Base-by-base conservation (phyloP, 2,797 vertebrate species). In the Valencia hispanica region DNA sequence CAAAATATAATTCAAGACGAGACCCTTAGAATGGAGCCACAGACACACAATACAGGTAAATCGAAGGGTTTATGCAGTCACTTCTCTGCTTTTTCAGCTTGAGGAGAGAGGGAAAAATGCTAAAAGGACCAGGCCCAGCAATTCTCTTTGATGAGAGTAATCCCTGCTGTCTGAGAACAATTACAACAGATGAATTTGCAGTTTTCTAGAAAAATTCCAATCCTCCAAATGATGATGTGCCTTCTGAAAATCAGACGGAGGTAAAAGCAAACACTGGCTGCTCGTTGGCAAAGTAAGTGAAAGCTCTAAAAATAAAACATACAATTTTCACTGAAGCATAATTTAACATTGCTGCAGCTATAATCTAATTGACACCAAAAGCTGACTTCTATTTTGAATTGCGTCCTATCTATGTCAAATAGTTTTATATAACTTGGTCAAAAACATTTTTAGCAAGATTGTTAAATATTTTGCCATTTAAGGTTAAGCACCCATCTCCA, bases 61-160 rank as follows among this genome's bases (percentile, higher is more conserved):
- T 55, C 39, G 25, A 48, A 30, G 48, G 47, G 30, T 66, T 55
- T 68, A 43, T 65, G 69, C 48, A 61, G 34, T 69, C 45, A 61
- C 8, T 61, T 2, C 25, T 80, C n/a, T 48, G n/a, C 50, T 55
- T 6, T 66, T 47, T 1, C 48, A 53, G 45, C 43, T 34, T 34
- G 34, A 6, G 22, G 9, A 39, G 50, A 53, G 12, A 53, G 8
- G 10, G 34, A 1, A 3, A 15, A 53, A 41, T 20, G 39, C 10
- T 45, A 45, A 14, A 57, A 20, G 34, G 10, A 25, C 50, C 69
- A 63, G 59, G 30, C 18, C 17, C 18, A 43, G 27, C 18, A 53
- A 72, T 63, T 53, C n/a, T 39, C 63, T 51, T 39, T 27, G 48
- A 63, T 63, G 68, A 65, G n/a, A 72, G 51, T 72, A 72, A 53